Base-by-base conservation (phyloP, 2,113 vertebrate genomes). In the Bubo scandiacus region DNA sequence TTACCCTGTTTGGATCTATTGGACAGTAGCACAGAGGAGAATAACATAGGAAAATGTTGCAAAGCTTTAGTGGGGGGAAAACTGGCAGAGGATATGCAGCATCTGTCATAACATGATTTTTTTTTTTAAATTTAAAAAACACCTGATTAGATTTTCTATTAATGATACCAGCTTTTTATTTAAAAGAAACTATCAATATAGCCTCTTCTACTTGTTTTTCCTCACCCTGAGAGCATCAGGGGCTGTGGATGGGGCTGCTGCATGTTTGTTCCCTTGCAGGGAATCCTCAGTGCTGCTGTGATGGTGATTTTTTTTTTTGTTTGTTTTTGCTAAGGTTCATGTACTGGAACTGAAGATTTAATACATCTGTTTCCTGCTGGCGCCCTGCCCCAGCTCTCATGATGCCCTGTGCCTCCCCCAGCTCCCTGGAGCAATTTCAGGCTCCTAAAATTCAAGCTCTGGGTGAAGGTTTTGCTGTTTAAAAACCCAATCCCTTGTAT, bases 291-390 rank as follows among this genome's bases (percentile, higher is more conserved):
- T 1, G 4, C 47, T 57, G 42, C 58, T 68, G 58, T 1, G 4
- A 52, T 61, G 14, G 32, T 42, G 34, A 52, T n/a, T 34, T 43
- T 15, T 42, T 10, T 25, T 13, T 13, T 78, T 10, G 14, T 27
- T 45, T 26, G 20, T 59, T 32, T 65, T 32, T 25, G 14, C 29
- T 27, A 67, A 32, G 7, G 86, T 88, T 96, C 66, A 51, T 1
- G 2, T 47, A 51, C 51, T 12, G 20, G 66, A n/a, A 40, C 67
- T 15, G 40, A 80, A 72, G 93, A 49, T 80, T 91, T 72, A 66
- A 83, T 83, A 40, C 97, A 96, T 92, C 95, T 96, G 96, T 96
- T 97, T 96, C 97, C 97, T 94, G 51, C 75, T 94, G 80, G 92
- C 80, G 0, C 42, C 11, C 17, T 65, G 87, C 91, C 94, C 72